Evolutionary conservation across 2,797 vertebrate species (phyloP), one percentile per base, ranked within the genome.

Genomic region (Sternarchorhynchus goeldii): DNA sequence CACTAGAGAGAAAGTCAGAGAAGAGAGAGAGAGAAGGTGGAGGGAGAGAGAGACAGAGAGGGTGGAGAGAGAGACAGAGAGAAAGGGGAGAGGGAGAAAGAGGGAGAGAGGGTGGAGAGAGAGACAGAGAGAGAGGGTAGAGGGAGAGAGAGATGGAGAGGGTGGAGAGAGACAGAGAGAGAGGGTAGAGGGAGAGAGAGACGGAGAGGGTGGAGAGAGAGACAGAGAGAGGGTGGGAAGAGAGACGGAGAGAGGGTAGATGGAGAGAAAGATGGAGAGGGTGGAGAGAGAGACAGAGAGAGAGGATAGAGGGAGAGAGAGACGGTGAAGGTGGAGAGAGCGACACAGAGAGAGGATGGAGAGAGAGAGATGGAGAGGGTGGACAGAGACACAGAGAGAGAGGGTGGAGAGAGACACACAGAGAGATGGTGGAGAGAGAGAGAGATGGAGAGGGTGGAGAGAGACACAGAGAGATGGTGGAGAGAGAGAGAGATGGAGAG

Each of bases 41-140:
- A 39, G 56, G 58, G 62, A 76, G 41, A 25, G 55, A 56, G 77
- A 75, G 80, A 25, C 25, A 25, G 72, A 39, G 34, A 63, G 60
- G n/a, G 41, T 25, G 25, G 25, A 25, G 25, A 25, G 25, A 25
- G 25, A 25, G 25, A 25, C 25, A 25, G 1, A 25, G 25, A 25
- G 25, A 25, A 1, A 1, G 25, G 25, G 1, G 0, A 25, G 25
- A 25, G 25, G 25, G 1, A 25, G 25, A 25, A 1, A 25, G 25
- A 25, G 25, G 1, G 1, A 25, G 25, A 25, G 25, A 25, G 25
- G 25, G 25, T 25, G 25, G 25, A 25, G 25, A 55, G 50, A 25
- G 25, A 25, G 25, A 25, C 25, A 25, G 25, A 25, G 25, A 25
- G 25, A 25, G 25, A 25, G 25, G 25, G 25, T 25, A 25, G 25